Base-by-base conservation (phyloP, 2,797 vertebrate genomes). In the Distichodus sexfasciatus region DNA sequence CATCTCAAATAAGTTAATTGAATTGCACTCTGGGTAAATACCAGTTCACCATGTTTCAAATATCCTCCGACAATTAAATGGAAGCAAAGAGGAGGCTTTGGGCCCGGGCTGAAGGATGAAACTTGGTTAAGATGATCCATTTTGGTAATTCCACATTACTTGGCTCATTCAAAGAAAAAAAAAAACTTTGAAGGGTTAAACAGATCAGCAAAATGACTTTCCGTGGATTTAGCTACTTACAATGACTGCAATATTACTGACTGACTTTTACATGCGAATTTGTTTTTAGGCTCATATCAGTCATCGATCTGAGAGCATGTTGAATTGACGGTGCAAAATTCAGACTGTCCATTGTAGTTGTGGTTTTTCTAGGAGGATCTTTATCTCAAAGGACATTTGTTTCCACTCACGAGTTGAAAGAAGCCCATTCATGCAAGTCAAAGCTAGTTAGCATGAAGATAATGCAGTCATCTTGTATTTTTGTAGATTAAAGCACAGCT, bases 351-450 rank as follows among this genome's bases (percentile, higher is more conserved):
- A 44, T 69, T 72, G 59, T 41, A 70, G 73, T 77, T 54, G 41
- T 41, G 47, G 54, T 35, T 63, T n/a, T 76, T 69, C 46, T 67
- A 66, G 60, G 38, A 63, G 74, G 65, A 81, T 72, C 69, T 80
- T 76, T 78, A 85, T 82, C 76, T 82, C 61, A 62, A 66, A 68
- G 47, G 63, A 63, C 75, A 85, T 82, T 85, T 81, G 80, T 82
- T 80, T 82, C 79, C 76, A 81, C 77, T 85, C 81, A 82, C 57
- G 72, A 79, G 72, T 80, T 83, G 76, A 82, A 82, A 82, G 73
- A 79, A 48, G 41, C 47, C 69, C 63, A 74, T 76, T 79, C 70
- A 71, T 80, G 71, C 82, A 69, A 71, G 81, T 72, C 78, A 81
- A 65, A 71, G 66, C 66, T 62, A 51, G 40, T 78, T 76, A 77